Evolutionary conservation across 2,113 vertebrate species (phyloP), one percentile per base, ranked within the genome.

Genomic region (Alaudala cheleensis): DNA sequence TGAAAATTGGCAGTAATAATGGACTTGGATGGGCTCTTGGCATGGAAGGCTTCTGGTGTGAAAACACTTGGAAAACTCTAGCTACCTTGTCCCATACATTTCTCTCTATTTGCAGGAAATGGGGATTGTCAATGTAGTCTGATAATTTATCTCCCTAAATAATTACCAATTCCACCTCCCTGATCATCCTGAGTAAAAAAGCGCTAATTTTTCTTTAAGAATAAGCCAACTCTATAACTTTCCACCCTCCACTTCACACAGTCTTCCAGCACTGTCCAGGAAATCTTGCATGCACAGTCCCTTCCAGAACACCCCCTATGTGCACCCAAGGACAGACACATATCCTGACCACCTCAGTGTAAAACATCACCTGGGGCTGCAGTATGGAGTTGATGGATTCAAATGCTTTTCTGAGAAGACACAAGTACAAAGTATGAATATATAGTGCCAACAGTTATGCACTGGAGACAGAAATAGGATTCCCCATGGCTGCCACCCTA

Each of bases 401-500:
- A 50, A 80, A 67, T 24, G 14, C 31, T 50, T 49, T 45, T 37
- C 34, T 86, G 57, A 89, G 57, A 86, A 76, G 53, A 45, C 22
- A 80, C 8, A 50, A 71, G 10, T 14, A 58, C 25, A 34, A 60
- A 77, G 39, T n/a, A 37, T 0, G 0, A 29, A 22, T 21, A 29
- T 5, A 20, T 1, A 20, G 7, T 28, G 33, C 17, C 50, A 39
- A 69, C 11, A 92, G 8, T 29, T 45, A 11, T 14, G 11, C 9
- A 28, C 2, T 50, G 20, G 44, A 88, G 72, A 79, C 33, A 42
- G 4, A 81, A 78, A 74, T 6, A 65, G 16, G 24, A 17, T 53
- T 25, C 9, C 11, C 12, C 6, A 26, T 29, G 33, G 3, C 5
- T 16, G 14, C 31, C 0, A 0, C 7, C 20, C 12, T 0, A 2